Evolutionary conservation across 23 tunicate genomes (phyloP).

Genomic region (Halocynthia roretzi): DNA sequence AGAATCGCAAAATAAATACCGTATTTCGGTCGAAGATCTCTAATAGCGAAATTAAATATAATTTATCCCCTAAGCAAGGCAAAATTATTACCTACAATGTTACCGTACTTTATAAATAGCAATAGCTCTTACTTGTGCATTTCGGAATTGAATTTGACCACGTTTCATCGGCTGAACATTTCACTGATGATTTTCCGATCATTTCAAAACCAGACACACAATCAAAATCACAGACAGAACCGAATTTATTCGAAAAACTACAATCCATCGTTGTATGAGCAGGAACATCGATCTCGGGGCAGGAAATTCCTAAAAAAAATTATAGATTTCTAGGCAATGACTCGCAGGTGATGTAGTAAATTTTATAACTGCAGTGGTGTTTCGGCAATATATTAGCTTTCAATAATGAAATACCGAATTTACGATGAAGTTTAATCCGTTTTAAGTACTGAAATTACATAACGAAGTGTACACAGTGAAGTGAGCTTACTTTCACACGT

Average conservation of each 20-base stretch:
- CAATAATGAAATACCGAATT: too few species aligned
- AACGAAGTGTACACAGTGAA: too few species aligned
- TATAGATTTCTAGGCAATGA: neutral
- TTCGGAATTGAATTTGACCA: slow-evolving; percentile 34
- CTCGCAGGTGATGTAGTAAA: neutral
- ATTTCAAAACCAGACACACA: slow-evolving; percentile 3
- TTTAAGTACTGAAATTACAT: too few species aligned
- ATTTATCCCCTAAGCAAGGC: too few species aligned
- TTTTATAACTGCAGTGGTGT: neutral
- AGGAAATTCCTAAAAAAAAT: slow-evolving; percentile 14
- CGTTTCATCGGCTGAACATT: slow-evolving; percentile 56
- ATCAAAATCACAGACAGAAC: slow-evolving; percentile 17
- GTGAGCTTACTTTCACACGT: slow-evolving; percentile 42
- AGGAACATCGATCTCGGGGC: slow-evolving; percentile 18
- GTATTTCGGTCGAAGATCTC: too few species aligned
- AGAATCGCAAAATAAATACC: too few species aligned
- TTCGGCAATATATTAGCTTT: neutral
- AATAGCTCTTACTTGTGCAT: slow-evolving; percentile 39
- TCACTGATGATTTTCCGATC: neutral
- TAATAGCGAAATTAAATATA: too few species aligned
- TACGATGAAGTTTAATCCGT: neutral
- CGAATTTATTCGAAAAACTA: neutral
- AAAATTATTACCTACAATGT: too few species aligned
- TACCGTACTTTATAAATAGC: neutral
- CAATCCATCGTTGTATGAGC: slow-evolving; percentile 3